Evolutionary conservation across 2,113 vertebrate species (phyloP), one percentile per base, ranked within the genome.

Genomic region (Steatornis caripensis): DNA sequence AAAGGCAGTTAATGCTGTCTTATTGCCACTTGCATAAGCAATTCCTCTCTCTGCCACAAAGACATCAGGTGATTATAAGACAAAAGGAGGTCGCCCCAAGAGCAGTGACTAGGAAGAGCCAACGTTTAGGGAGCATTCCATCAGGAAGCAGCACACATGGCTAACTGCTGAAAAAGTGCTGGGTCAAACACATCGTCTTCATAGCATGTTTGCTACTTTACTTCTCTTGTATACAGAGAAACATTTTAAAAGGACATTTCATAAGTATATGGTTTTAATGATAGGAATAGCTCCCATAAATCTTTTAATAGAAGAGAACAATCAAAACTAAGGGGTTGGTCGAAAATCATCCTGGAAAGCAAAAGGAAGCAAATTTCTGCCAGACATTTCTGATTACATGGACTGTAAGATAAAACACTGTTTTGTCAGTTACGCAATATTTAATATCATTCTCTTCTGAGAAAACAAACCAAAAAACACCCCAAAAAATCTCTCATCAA

Each of bases 311-410:
- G 66, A 69, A 21, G 13, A 53, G 23, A 89, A 83, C 37, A 66
- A 26, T 85, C 70, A 77, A 77, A 78, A 58, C 10, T 32, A 66
- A 34, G 18, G 7, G 84, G 51, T 2, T 57, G 49, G 29, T 29
- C 39, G 55, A 37, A 90, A 95, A 93, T 30, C 6, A 46, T n/a
- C 41, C 45, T 43, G 61, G 61, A 57, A 90, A 74, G 12, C 6
- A 77, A 86, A 83, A 51, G 46, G 17, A 46, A 74, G 26, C 9
- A 11, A 20, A 74, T 48, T 96, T 88, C 82, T 93, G 48, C 36
- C 49, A 57, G 27, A 45, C 1, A 0, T 62, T 80, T 88, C 62
- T 5, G 1, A 43, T 46, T 80, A 49, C 3, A 61, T 0, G 1
- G 61, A 37, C 12, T 30, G 5, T 3, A 90, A 61, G 27, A 7